Base-by-base conservation (phyloP, 1,140 invertebrate genomes). In the Drosophila auraria region DNA sequence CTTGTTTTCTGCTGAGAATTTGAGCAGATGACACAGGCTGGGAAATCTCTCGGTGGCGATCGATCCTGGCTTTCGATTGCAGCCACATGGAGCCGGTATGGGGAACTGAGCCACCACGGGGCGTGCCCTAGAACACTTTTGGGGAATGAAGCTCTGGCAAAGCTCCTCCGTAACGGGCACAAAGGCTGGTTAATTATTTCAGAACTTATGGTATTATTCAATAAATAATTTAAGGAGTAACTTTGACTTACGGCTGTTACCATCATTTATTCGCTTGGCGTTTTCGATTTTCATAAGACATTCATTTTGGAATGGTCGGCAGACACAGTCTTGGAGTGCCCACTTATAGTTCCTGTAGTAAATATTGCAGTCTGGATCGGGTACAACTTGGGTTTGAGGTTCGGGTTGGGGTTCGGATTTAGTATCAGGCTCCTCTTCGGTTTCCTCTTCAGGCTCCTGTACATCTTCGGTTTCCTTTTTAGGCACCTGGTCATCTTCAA, bases 21-120 rank as follows among this genome's bases (percentile, higher is more conserved):
- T 71, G 0, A 61, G 49, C 9, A 74, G 66, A 9, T 45, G 56
- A 2, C 68, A 72, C 9, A 61, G 3, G n/a, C 68, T 74, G 47
- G 11, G 7, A 5, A 74, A 74, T 11, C 5, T 14, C 40, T 71
- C 9, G 9, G 57, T 54, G 17, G 15, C 47, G 1, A 72, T 70
- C 0, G 71, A 61, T 60, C 71, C 71, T 54, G 20, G 38, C 12
- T 71, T 71, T 23, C 66, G 7, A 25, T 74, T 74, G 71, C 71
- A 74, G 0, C 71, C 71, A 33, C 71, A 74, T 2, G 56, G 5
- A 45, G 71, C 45, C 36, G 71, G 54, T 4, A 74, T 53, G 15
- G 71, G 71, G 23, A 74, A 74, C 9, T 47, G 17, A 4, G 71
- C 71, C 2, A 53, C 49, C 3, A 74, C 71, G 5, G 56, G 66